Evolutionary conservation across 2,888 invertebrate species (phyloP), one percentile per base, ranked within the genome.

Genomic region (Erpobdella octoculata): DNA sequence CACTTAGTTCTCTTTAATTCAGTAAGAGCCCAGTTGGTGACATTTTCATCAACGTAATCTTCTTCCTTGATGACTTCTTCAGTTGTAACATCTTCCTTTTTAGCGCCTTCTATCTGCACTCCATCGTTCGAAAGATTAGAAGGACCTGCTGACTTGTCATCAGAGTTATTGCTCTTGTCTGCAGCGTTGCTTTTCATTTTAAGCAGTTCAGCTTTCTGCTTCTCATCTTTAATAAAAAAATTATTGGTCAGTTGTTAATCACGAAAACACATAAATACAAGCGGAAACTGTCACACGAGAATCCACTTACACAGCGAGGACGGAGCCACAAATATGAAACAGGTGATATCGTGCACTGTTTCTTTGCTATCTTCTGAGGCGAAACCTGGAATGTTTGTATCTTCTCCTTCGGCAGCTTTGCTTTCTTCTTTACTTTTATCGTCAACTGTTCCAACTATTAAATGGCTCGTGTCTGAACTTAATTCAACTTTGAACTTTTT

Each of bases 11-110:
- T 62, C 35, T 28, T 62, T n/a, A 62, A 35, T 33, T 62, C 93
- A 88, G 97, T 96, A 88, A 98, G 91, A 88, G 97, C 96, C 62
- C 64, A 62, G 18, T 31, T 48, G 18, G 33, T 35, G 18, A 46
- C 35, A n/a, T 28, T 48, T 31, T 21, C 65, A 48, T 48, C 64
- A 38, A 35, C 46, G 25, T 48, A 48, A 33, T 36, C 70, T 35
- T 36, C 35, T 5, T 33, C 12, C 33, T 28, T 25, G 46, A 31
- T 46, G 0, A 33, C 46, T 2, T 48, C 68, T 4, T 35, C 46
- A 15, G n/a, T 48, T 18, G n/a, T n/a, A n/a, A 8, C 25, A 53
- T 31, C 48, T 46, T 25, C 38, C n/a, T n/a, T n/a, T n/a, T n/a
- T n/a, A n/a, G n/a, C n/a, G n/a, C n/a, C n/a, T n/a, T n/a, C n/a